Base-by-base conservation (phyloP, 1,140 invertebrate genomes). In the Colletes gigas region DNA sequence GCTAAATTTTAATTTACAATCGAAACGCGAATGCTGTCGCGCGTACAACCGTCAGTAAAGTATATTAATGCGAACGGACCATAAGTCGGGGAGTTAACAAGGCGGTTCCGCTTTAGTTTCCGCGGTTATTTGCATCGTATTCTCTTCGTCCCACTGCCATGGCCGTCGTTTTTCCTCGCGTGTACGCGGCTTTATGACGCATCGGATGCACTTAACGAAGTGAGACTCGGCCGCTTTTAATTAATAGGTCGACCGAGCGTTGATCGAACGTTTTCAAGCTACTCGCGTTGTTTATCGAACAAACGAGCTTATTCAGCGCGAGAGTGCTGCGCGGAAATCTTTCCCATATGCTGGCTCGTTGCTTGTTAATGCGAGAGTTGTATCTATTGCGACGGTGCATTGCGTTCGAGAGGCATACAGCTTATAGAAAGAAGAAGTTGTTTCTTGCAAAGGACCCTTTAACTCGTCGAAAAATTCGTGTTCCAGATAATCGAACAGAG, bases 271-370 rank as follows among this genome's bases (percentile, higher is more conserved):
- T 73, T 83, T 75, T 78, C 66, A 73, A 80, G 81, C 72, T 70
- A 55, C 73, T 62, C 60, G 67, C 54, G 57, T 76, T 83, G 85
- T 80, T 86, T 86, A 83, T 83, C 73, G 85, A 86, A 86, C 81
- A 86, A 86, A 86, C 85, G 81, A 86, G 84, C 76, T 83, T 86
- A 86, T 87, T 87, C 84, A 87, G 72, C 47, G 76, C 68, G 70
- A 76, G 72, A 77, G 76, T 62, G 39, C 74, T 39, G 62, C 68
- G 44, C 65, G 66, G 50, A 44, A 78, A 60, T 86, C 60, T 80
- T 62, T 85, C 57, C 66, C 63, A 63, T 17, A 60, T 70, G 83
- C 19, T 55, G 21, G 66, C 69, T 47, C 50, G 75, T 57, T 15
- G 62, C 52, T 80, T 80, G 70, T 85, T 86, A 86, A 85, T 83